These are phyloP conservation scores for Drosophila gaucha DNA, from an alignment of 2,888 invertebrate species.

Conservation along the genomic window DNA sequence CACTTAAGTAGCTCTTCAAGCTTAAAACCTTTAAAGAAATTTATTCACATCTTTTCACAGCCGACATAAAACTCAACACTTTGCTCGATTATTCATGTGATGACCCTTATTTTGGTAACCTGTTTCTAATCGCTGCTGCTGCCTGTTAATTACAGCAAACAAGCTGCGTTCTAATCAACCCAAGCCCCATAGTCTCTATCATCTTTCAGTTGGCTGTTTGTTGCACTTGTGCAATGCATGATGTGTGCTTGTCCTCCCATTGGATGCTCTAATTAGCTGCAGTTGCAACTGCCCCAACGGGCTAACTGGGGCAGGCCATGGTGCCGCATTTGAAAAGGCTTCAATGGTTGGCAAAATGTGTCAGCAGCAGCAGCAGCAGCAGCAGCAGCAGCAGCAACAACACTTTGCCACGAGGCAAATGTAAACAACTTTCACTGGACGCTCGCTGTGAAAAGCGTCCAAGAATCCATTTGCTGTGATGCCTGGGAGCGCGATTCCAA, in stretches of 20 bases:
- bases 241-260: constrained; percentile 58
- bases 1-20: not conserved
- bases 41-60: not conserved
- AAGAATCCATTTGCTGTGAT: constrained; percentile 24
- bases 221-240: constrained; percentile 73
- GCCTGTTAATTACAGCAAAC: constrained; percentile 80
- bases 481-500: constrained; percentile 2
- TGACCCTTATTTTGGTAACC: constrained; percentile 40
- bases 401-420: constrained; percentile 41
- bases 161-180: constrained; percentile 53
- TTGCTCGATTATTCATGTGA: constrained; percentile 18
- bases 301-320: constrained; percentile 41
- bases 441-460: constrained; percentile 16
- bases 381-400: constrained; percentile 5
- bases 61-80: constrained; percentile 14
- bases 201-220: constrained; percentile 25
- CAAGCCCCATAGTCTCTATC: not conserved
- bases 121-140: constrained; percentile 62
- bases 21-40: not conserved
- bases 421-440: constrained; percentile 79
- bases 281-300: constrained; percentile 30
- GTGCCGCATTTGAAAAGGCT: constrained; percentile 57
- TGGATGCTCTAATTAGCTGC: constrained; percentile 72
- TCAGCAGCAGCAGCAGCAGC: constrained; percentile 55
- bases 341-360: constrained; percentile 71